These are phyloP conservation scores for Carollia perspicillata DNA, from an alignment of 2,113 vertebrate species.

Conservation along the genomic window DNA sequence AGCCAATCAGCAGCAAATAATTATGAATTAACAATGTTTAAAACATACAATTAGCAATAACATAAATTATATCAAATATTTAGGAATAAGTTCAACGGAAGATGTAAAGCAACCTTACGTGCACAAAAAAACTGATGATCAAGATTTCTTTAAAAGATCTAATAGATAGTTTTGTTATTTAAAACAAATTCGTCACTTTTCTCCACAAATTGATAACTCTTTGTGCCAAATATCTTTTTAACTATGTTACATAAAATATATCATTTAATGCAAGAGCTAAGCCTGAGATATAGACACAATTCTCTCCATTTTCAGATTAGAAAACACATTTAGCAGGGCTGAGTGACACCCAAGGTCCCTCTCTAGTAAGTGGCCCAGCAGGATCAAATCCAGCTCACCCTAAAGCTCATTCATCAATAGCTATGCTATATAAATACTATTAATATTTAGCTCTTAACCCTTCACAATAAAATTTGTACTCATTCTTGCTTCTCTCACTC, in stretches of 20 bases:
- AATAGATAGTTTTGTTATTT: background rate
- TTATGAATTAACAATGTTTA: background rate
- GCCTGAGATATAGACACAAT: background rate
- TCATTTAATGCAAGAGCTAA: background rate
- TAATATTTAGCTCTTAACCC: background rate
- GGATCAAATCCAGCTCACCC: background rate
- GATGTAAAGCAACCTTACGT: background rate
- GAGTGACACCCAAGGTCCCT: background rate
- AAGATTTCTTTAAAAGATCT: background rate
- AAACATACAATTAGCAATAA: background rate
- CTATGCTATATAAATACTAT: background rate
- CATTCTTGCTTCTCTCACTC: background rate
- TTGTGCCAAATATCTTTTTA: background rate
- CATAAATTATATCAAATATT: background rate
- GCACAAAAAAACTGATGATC: background rate
- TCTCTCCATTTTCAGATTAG: background rate
- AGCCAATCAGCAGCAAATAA: background rate
- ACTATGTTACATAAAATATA: background rate
- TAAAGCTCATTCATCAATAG: background rate
- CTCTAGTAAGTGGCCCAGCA: background rate
- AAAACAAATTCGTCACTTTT: background rate
- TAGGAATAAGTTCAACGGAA: background rate
- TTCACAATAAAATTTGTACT: background rate
- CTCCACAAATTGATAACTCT: background rate
- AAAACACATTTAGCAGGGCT: background rate